Conservation (phyloP, 2,888 invertebrate species). For the Xestia sexstrigata region DNA sequence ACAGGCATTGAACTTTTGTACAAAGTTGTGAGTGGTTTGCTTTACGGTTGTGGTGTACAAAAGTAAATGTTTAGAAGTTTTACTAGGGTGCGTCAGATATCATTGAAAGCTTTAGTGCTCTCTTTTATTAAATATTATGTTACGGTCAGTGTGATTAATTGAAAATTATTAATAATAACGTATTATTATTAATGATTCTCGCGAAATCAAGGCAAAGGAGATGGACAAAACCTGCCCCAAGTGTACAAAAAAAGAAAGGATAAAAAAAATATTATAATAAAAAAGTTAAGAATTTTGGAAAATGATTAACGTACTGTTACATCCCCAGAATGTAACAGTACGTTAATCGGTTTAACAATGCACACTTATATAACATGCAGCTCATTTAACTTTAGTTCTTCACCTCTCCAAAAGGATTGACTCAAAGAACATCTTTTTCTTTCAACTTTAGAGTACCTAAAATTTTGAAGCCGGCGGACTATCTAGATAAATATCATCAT, state of each 20-base stretch:
- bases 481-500: constrained; percentile 73
- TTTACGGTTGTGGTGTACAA: constrained; percentile 67
- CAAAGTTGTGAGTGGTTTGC: constrained; percentile 82
- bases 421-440: constrained; percentile 75
- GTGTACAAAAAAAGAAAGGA: too few species aligned
- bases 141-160: constrained; percentile 6
- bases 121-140: background rate
- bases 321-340: too few species aligned
- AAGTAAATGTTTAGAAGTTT: constrained; percentile 51
- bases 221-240: too few species aligned
- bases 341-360: too few species aligned
- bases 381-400: constrained; percentile 61
- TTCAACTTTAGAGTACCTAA: constrained; percentile 80
- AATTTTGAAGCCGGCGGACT: constrained; percentile 77
- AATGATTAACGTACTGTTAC: too few species aligned
- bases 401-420: constrained; percentile 63
- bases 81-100: constrained; percentile 2
- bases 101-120: constrained; percentile 11
- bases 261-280: too few species aligned
- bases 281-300: too few species aligned
- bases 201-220: background rate
- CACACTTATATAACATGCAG: background rate
- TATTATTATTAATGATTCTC: background rate
- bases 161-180: background rate
- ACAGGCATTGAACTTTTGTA: constrained; percentile 86